Conservation (phyloP, 2,888 invertebrate genomes). For the Sarcophaga subvicina region DNA sequence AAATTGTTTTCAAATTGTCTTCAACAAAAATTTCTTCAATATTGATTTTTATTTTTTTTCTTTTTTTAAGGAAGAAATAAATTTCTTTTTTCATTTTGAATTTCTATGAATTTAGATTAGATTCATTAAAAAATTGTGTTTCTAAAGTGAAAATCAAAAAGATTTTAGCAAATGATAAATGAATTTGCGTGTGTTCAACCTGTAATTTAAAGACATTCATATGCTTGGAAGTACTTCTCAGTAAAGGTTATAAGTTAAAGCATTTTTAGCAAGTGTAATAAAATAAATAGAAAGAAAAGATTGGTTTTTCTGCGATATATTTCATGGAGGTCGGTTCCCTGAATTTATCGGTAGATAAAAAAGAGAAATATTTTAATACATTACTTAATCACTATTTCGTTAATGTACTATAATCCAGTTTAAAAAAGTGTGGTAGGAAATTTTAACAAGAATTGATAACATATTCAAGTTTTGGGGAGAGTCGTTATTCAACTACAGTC, state of each 20-base stretch:
- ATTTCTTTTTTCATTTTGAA: neutral
- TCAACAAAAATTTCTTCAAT: constrained; percentile 51
- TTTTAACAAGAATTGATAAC: too few species aligned
- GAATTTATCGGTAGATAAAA: too few species aligned
- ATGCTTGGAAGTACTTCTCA: constrained; percentile 46
- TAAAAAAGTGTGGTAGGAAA: too few species aligned
- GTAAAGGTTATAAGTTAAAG: neutral
- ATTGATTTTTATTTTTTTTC: constrained; percentile 12
- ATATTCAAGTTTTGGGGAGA: too few species aligned
- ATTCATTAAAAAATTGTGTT: constrained; percentile 34
- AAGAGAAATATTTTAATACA: too few species aligned
- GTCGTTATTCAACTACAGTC: too few species aligned
- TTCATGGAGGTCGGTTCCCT: too few species aligned
- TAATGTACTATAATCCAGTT: too few species aligned
- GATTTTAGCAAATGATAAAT: constrained; percentile 62
- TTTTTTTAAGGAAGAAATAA: neutral
- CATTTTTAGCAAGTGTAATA: neutral
- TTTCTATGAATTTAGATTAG: constrained; percentile 59
- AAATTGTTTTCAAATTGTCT: constrained; percentile 4
- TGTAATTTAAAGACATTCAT: neutral
- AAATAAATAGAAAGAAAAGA: too few species aligned
- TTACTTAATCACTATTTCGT: too few species aligned
- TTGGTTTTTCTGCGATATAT: too few species aligned
- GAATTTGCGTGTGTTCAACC: constrained; percentile 31
- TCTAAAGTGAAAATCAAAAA: neutral